Evolutionary conservation across 2,113 vertebrate genomes (phyloP), one percentile per base, ranked within the genome.

Genomic region (Marcusenius ussheri): DNA sequence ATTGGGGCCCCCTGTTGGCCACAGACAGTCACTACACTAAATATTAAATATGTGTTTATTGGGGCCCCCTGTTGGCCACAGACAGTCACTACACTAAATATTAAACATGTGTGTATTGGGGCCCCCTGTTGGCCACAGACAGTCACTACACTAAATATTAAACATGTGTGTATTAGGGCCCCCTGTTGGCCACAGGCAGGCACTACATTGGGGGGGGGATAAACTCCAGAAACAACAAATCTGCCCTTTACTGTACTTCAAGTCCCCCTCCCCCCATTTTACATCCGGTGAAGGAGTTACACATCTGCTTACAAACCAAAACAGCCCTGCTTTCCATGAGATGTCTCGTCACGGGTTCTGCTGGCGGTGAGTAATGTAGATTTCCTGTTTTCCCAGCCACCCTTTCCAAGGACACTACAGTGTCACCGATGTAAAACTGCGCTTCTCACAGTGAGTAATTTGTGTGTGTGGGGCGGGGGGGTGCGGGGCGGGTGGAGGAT

Each of bases 321-420:
- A 85, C n/a, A 27, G n/a, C 8, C 47, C 46, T n/a, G n/a, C 47
- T 24, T 27, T 51, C 2, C 13, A 0, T 11, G 13, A 42, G 13
- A 80, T 80, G 35, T 15, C 5, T 77, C 42, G 35, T 19, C 74
- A 8, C 5, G 8, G 27, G 31, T 2, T 0, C 35, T 17, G 70
- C 31, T 2, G 47, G 13, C 2, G 27, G 3, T 53, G 21, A 84
- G 19, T 80, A 39, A 80, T 42, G 1, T 5, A 24, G 80, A 27
- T 6, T 27, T 42, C 91, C 84, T 89, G 31, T 91, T 24, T 0
- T 92, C 93, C 6, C 87, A 99, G 98, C 88, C 98, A 99, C 90
- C 98, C 98, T 2, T 99, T 99, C 94, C 98, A 99, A 92, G 98
- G 98, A 27, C 97, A 99, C 91, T 99, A 99, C 94, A 98, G 97